phyloP scores from a whole-genome alignment of 2,113 vertebrate species.

The Macheiramphus alcinus region DNA sequence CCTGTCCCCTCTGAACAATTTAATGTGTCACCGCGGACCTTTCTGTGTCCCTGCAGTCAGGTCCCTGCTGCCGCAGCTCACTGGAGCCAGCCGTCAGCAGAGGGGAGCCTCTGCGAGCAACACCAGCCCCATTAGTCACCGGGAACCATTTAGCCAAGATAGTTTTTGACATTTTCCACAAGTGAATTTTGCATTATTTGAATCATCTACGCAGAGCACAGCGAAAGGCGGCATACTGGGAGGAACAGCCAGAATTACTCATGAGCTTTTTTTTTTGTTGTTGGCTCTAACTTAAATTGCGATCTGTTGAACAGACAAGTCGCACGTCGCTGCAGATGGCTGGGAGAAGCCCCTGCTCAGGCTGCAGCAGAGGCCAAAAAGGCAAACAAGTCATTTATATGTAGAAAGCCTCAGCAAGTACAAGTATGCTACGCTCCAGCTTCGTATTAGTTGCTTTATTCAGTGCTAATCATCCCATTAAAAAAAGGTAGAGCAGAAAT shows the following conservation, averaged over 20 bases:
- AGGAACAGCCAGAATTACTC: constrained; percentile 44
- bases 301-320: neutral
- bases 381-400: neutral
- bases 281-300: neutral
- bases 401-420: neutral
- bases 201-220: neutral
- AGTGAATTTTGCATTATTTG: constrained; percentile 8
- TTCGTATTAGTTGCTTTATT: neutral
- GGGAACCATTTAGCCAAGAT: neutral
- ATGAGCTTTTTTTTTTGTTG: neutral
- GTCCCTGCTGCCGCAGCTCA: neutral
- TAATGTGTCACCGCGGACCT: neutral
- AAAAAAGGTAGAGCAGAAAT: neutral
- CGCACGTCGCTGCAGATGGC: neutral
- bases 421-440: neutral
- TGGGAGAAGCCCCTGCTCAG: neutral
- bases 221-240: neutral
- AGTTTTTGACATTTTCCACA: neutral
- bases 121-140: neutral
- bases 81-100: neutral
- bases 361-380: neutral
- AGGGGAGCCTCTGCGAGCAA: neutral
- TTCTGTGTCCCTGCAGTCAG: accelerated
- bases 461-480: neutral
- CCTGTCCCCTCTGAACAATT: neutral